Conservation (phyloP, 2,888 invertebrate species). For the Minunthozetes semirufus region DNA sequence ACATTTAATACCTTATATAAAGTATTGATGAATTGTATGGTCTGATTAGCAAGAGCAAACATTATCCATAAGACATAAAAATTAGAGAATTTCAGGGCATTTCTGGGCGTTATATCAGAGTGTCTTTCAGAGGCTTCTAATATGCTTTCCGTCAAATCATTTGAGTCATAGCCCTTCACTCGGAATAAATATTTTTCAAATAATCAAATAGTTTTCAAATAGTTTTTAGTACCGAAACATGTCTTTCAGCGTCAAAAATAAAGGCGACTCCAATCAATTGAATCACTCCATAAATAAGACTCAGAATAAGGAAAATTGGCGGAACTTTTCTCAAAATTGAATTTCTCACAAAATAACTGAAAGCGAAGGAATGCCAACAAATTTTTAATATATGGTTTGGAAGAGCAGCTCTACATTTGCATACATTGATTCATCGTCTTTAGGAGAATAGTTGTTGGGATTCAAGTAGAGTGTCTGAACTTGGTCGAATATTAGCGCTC, state of each 20-base stretch:
- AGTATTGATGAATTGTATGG: slow-evolving; percentile 47
- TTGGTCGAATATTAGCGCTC: slow-evolving; percentile 48
- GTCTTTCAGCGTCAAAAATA: slow-evolving; percentile 38
- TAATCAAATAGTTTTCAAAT: not conserved
- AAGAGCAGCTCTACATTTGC: not conserved
- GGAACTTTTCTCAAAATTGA: slow-evolving; percentile 45
- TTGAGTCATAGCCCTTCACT: not conserved
- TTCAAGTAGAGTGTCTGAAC: slow-evolving; percentile 49
- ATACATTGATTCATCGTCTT: slow-evolving; percentile 32
- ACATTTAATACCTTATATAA: slow-evolving; percentile 47
- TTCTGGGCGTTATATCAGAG: slow-evolving; percentile 39
- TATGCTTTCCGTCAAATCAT: not conserved
- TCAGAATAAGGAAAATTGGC: slow-evolving; percentile 46
- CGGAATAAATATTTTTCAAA: not conserved
- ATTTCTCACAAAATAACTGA: not conserved
- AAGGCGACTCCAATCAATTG: slow-evolving; percentile 45
- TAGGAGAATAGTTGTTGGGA: slow-evolving; percentile 46
- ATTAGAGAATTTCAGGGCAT: slow-evolving; percentile 44
- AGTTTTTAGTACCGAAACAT: not conserved
- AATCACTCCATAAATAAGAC: slow-evolving; percentile 45
- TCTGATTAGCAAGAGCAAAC: slow-evolving; percentile 46
- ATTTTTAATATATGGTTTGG: not conserved
- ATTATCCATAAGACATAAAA: slow-evolving; percentile 48
- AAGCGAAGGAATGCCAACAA: not conserved
- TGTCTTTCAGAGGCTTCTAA: not conserved